Conservation (phyloP, 2,113 vertebrate genomes). For the Tenrec ecaudatus region DNA sequence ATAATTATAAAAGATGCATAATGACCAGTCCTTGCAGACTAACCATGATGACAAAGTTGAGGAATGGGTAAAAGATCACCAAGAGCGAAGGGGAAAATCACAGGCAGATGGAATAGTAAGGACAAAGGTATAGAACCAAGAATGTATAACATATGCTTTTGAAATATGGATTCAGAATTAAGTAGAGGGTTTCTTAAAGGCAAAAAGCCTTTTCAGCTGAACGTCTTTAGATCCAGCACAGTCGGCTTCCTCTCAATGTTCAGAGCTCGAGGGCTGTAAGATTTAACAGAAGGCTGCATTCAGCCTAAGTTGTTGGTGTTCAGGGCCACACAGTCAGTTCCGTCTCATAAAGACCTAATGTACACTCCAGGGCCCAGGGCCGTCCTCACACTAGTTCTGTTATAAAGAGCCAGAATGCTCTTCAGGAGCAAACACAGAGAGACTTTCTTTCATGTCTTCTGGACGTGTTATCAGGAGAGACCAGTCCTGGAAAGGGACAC, state of each 20-base stretch:
- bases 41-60: background rate
- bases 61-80: background rate
- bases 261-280: background rate
- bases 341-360: too few relatives aligned
- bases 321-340: too few relatives aligned
- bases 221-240: background rate
- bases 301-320: too few relatives aligned
- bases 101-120: background rate
- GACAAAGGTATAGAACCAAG: background rate
- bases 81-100: background rate
- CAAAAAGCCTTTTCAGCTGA: background rate
- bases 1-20: background rate
- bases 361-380: too few relatives aligned
- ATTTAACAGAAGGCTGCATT: background rate
- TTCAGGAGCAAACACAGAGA: too few relatives aligned
- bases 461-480: too few relatives aligned
- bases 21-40: background rate
- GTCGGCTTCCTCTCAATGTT: background rate
- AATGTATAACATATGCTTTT: background rate
- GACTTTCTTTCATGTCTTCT: too few relatives aligned
- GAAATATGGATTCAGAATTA: conserved; percentile 14
- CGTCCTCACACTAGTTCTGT: too few relatives aligned
- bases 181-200: background rate
- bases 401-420: too few relatives aligned
- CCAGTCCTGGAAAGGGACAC: too few relatives aligned